Evolutionary conservation across 2,113 vertebrate species (phyloP).

Genomic region (Cisticola juncidis): DNA sequence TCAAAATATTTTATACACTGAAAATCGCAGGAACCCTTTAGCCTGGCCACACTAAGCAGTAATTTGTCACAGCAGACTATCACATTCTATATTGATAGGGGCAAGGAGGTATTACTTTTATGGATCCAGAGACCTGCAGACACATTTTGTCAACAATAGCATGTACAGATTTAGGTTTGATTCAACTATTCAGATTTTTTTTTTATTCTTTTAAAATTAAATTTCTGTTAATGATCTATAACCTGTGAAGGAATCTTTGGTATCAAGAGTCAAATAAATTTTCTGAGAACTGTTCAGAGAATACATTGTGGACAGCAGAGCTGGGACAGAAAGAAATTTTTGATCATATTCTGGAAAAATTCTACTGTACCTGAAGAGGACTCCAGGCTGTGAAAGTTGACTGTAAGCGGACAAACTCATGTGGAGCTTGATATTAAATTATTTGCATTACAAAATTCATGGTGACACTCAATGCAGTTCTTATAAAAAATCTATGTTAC

Average conservation of each 20-base stretch:
- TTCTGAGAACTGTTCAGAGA: not conserved
- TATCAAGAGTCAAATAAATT: not conserved
- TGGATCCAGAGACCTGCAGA: not conserved
- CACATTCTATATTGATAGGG: fast-evolving
- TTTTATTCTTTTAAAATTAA: not conserved
- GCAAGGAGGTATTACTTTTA: not conserved
- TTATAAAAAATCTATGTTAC: not conserved
- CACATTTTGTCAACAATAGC: not conserved
- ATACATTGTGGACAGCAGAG: not conserved
- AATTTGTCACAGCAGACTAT: not conserved
- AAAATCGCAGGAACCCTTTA: not conserved
- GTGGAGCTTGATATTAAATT: not conserved
- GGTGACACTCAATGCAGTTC: not conserved
- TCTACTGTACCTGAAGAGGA: not conserved
- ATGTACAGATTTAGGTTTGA: not conserved
- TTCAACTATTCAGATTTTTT: not conserved
- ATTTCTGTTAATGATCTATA: not conserved
- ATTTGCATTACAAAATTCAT: not conserved
- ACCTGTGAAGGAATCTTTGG: not conserved
- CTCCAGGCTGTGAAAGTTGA: not conserved
- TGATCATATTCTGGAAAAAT: not conserved
- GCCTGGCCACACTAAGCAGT: not conserved
- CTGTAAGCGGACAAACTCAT: not conserved
- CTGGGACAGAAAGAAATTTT: not conserved
- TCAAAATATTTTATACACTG: not conserved